These are phyloP conservation scores for Meandrina meandrites DNA, from an alignment of 92 coral and sea anemone genomes.

Conservation along the genomic window DNA sequence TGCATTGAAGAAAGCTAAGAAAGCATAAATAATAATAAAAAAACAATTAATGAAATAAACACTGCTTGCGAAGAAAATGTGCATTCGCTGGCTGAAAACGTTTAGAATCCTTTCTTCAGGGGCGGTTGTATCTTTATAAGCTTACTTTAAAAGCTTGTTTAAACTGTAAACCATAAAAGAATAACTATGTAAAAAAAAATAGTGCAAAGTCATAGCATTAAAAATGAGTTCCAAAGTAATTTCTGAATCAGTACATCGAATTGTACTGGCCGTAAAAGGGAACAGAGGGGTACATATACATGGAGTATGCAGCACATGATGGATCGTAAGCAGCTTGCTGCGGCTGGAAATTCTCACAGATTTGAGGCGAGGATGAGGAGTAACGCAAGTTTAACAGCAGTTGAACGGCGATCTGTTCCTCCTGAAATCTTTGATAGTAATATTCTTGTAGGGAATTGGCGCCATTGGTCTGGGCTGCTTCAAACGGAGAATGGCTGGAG, in stretches of 20 bases:
- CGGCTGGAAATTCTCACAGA: slow-evolving; percentile 45
- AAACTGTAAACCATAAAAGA: background rate
- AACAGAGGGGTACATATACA: slow-evolving; percentile 44
- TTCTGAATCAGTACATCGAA: slow-evolving; percentile 26
- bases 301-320: slow-evolving; percentile 34
- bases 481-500: slow-evolving; percentile 61
- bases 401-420: slow-evolving; percentile 93
- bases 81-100: too few relatives aligned
- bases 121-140: too few relatives aligned
- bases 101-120: too few relatives aligned
- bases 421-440: slow-evolving; percentile 90
- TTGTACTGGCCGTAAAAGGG: slow-evolving; percentile 43
- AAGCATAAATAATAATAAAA: too few relatives aligned
- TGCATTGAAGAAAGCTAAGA: background rate
- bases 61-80: too few relatives aligned
- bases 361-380: slow-evolving; percentile 64
- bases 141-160: background rate
- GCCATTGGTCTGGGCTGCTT: slow-evolving; percentile 51
- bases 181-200: background rate
- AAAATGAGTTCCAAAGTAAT: background rate
- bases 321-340: slow-evolving; percentile 35
- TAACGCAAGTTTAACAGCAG: slow-evolving; percentile 86
- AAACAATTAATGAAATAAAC: too few relatives aligned
- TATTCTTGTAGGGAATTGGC: slow-evolving; percentile 70
- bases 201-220: background rate